Evolutionary conservation across 2,797 vertebrate genomes (phyloP).

Genomic region (Thalassophryne amazonica): DNA sequence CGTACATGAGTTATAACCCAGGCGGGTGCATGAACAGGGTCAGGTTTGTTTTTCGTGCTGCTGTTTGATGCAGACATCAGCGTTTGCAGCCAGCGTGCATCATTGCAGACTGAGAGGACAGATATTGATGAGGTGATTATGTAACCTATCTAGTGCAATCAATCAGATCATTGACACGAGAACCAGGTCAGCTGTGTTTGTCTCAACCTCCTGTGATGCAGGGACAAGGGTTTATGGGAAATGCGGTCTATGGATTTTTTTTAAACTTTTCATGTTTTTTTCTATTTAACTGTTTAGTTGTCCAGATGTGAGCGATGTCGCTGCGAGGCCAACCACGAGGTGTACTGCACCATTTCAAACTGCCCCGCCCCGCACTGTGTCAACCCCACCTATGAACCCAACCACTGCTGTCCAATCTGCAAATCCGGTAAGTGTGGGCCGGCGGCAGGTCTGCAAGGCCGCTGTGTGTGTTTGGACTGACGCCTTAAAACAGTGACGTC

Average conservation of each 20-base stretch:
- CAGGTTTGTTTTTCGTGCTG: too few species aligned
- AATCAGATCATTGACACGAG: not conserved
- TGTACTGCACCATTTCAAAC: slow-evolving; percentile 70
- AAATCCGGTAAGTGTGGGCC: slow-evolving; percentile 60
- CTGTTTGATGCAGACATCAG: too few species aligned
- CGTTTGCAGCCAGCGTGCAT: not conserved
- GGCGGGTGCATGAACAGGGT: too few species aligned
- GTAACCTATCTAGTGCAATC: not conserved
- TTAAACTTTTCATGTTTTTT: too few species aligned
- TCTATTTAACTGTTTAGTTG: too few species aligned
- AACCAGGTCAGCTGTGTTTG: not conserved
- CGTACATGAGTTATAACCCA: too few species aligned
- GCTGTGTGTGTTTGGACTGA: too few species aligned
- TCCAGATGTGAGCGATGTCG: slow-evolving; percentile 78
- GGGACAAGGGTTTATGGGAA: too few species aligned
- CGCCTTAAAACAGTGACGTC: too few species aligned
- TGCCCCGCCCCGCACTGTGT: slow-evolving; percentile 78
- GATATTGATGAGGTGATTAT: not conserved
- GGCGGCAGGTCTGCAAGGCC: too few species aligned
- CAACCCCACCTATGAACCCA: slow-evolving; percentile 76
- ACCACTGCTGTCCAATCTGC: slow-evolving; percentile 81
- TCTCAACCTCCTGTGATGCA: too few species aligned
- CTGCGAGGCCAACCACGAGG: slow-evolving; percentile 73
- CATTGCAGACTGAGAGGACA: not conserved
- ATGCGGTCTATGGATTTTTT: too few species aligned